A percentile compares a stretch with the other conserved stretches of the same genome.
Evolutionary conservation across 1,140 invertebrate species (phyloP).

Genomic region (Anagrus nilaparvatae): DNA sequence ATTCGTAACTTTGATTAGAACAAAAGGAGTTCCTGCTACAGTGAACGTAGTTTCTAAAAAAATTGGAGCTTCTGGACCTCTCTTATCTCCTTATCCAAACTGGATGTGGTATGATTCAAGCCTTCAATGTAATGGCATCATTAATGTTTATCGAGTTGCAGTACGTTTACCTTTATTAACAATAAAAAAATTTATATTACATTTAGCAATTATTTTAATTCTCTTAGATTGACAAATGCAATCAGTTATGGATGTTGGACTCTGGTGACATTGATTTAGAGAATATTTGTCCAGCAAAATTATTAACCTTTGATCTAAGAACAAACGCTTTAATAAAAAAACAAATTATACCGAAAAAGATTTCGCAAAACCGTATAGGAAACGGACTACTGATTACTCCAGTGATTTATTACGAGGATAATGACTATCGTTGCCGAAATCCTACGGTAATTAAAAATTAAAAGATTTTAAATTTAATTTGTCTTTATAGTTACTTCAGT

Average conservation of each 20-base stretch:
- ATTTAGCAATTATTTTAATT: neutral
- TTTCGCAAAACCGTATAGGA: neutral
- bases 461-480: no score
- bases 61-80: neutral
- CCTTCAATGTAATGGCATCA: neutral
- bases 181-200: no score
- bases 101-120: neutral
- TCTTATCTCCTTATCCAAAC: constrained; percentile 2
- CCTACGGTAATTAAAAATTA: neutral
- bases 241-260: constrained; percentile 3
- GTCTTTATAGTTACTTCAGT: no score
- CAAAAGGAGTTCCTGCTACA: neutral
- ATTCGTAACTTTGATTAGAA: neutral
- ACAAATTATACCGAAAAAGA: neutral
- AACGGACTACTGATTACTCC: constrained; percentile 1
- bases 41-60: neutral
- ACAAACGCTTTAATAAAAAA: neutral
- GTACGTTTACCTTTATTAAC: no score
- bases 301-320: neutral
- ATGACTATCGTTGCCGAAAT: neutral
- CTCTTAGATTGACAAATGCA: constrained; percentile 5
- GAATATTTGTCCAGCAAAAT: neutral
- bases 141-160: neutral
- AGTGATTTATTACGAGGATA: neutral
- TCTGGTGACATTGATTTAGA: neutral